A percentile compares a stretch with the other conserved stretches of the same genome.
phyloP scores from a whole-genome alignment of 2,888 invertebrate genomes.

The Pristionchus mayeri region DNA sequence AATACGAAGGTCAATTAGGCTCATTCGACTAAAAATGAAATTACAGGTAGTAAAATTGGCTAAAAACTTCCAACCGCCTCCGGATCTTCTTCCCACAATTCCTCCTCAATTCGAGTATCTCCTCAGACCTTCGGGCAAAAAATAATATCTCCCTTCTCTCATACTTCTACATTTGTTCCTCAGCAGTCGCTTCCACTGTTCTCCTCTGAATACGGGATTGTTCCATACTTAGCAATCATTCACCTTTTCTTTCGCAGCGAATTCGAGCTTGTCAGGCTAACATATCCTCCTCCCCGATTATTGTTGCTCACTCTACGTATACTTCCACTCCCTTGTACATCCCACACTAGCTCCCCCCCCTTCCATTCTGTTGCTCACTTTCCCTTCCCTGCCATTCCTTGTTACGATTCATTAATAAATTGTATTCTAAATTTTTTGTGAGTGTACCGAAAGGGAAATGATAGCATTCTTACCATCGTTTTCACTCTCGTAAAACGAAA shows the following conservation, averaged over 20 bases:
- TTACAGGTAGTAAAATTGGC: slow-evolving; percentile 74
- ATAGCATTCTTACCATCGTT: background rate
- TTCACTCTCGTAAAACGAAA: slow-evolving; percentile 39
- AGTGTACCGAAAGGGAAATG: slow-evolving; percentile 36
- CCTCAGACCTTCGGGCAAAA: slow-evolving; percentile 64
- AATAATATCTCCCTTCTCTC: background rate
- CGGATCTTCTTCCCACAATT: slow-evolving; percentile 71
- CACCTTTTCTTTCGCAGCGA: slow-evolving; percentile 4
- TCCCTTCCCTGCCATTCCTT: slow-evolving; percentile 23
- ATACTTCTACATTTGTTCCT: background rate
- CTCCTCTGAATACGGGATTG: slow-evolving; percentile 30
- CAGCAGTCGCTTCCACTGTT: slow-evolving; percentile 14
- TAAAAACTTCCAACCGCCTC: slow-evolving; percentile 74
- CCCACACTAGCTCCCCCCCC: background rate
- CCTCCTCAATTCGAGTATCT: slow-evolving; percentile 76
- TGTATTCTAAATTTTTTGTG: background rate
- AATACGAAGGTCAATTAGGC: background rate
- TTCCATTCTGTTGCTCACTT: slow-evolving; percentile 5
- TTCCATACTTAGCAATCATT: slow-evolving; percentile 15
- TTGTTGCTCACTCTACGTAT: background rate
- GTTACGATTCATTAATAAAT: slow-evolving; percentile 32
- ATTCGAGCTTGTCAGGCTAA: slow-evolving; percentile 9
- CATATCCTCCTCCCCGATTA: slow-evolving; percentile 17
- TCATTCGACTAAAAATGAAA: background rate
- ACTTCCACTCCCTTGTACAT: background rate